These are phyloP conservation scores for Coptodon rendalli DNA, from an alignment of 2,113 vertebrate genomes.

Conservation along the genomic window DNA sequence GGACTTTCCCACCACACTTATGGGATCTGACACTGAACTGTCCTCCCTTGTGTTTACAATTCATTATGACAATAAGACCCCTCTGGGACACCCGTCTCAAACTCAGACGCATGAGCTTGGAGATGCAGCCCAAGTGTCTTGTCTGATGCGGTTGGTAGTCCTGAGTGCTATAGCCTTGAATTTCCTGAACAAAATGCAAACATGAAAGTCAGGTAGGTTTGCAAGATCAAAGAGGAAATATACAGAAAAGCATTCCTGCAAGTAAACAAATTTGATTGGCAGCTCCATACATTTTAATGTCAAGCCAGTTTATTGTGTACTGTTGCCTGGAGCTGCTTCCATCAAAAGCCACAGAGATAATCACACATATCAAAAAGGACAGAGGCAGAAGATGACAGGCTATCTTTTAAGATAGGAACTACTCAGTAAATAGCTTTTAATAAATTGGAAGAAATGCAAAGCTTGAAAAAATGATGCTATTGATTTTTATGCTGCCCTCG, in stretches of 20 bases:
- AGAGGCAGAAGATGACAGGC: neutral
- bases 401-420: neutral
- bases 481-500: neutral
- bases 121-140: neutral
- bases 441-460: neutral
- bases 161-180: neutral
- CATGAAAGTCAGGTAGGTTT: neutral
- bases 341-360: neutral
- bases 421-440: neutral
- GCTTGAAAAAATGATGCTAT: neutral
- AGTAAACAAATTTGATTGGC: neutral
- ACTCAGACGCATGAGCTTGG: neutral
- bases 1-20: constrained; percentile 56
- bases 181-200: neutral
- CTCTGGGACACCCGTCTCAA: constrained; percentile 26
- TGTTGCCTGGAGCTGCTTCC: neutral
- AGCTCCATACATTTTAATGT: neutral
- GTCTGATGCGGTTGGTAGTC: neutral
- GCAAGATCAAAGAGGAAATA: neutral
- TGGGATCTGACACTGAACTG: constrained; percentile 27
- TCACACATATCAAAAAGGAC: neutral
- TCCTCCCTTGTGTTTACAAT: constrained; percentile 44
- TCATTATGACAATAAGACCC: constrained; percentile 7
- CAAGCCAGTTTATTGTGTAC: neutral
- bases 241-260: neutral